Evolutionary conservation across 2,888 invertebrate species (phyloP).

Genomic region (Tetrapedia diversipes): DNA sequence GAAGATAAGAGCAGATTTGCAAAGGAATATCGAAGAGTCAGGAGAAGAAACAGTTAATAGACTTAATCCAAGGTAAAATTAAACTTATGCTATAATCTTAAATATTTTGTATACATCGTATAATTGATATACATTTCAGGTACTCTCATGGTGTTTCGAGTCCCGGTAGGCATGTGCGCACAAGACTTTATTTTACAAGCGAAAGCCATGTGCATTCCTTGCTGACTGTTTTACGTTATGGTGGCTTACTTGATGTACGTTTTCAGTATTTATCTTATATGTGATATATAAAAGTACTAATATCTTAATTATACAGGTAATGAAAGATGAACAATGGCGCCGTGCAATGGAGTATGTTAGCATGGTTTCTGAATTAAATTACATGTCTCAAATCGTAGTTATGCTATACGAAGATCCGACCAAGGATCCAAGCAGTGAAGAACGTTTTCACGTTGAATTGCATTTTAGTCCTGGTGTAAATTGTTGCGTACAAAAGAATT

Average conservation of each 20-base stretch:
- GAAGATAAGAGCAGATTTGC: conserved; percentile 97
- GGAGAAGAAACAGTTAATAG: conserved; percentile 97
- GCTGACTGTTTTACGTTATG: conserved; percentile 96
- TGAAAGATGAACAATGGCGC: conserved; percentile 98
- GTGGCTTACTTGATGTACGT: conserved; percentile 93
- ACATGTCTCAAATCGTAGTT: conserved; percentile 99
- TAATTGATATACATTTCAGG: conserved; percentile 81
- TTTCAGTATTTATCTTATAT: neutral
- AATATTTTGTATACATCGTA: conserved; percentile 8
- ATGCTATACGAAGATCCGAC: conserved; percentile 99
- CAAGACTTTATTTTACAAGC: conserved; percentile 99
- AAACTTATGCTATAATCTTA: neutral
- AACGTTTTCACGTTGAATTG: conserved; percentile 98
- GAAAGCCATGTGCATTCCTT: conserved; percentile 99
- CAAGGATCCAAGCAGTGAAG: conserved; percentile 95
- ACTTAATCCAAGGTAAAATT: conserved; percentile 92
- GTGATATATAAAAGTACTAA: neutral
- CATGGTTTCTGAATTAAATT: conserved; percentile 98
- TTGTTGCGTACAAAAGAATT: conserved; percentile 97
- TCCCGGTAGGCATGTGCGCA: conserved; percentile 98
- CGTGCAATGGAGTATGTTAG: conserved; percentile 99
- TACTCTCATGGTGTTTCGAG: conserved; percentile 99
- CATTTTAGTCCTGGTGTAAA: conserved; percentile 99
- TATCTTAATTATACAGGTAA: conserved; percentile 83
- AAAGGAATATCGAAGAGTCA: conserved; percentile 95